Conservation (phyloP, 1,140 invertebrate species). For the Colletes gigas region DNA sequence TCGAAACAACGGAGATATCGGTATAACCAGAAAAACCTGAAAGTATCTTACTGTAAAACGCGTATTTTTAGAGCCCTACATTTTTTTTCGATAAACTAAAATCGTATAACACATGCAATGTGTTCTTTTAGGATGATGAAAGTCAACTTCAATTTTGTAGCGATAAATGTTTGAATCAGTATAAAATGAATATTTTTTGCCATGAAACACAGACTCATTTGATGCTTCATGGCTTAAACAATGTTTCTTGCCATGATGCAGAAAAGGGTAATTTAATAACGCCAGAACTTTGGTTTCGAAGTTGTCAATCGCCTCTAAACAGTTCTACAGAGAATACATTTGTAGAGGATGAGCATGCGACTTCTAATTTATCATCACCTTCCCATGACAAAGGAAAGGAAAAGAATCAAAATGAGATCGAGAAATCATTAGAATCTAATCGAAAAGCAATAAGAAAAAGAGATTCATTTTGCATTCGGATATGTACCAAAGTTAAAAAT, state of each 20-base stretch:
- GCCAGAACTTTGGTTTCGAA: slow-evolving; percentile 92
- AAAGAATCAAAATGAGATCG: slow-evolving; percentile 70
- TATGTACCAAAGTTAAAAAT: slow-evolving; percentile 49
- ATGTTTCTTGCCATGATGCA: slow-evolving; percentile 75
- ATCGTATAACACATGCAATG: neutral
- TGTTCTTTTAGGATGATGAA: slow-evolving; percentile 85
- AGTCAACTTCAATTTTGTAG: slow-evolving; percentile 91
- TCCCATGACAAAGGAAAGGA: slow-evolving; percentile 63
- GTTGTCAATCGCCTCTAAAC: slow-evolving; percentile 86
- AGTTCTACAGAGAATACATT: slow-evolving; percentile 80
- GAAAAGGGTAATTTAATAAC: slow-evolving; percentile 85
- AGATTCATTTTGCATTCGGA: slow-evolving; percentile 67
- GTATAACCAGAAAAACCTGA: too few species aligned
- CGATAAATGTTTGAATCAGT: slow-evolving; percentile 96
- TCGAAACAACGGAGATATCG: too few species aligned
- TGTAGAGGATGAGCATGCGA: neutral
- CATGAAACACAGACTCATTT: slow-evolving; percentile 94
- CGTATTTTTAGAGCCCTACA: too few species aligned
- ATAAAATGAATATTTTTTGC: slow-evolving; percentile 98
- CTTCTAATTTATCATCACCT: slow-evolving; percentile 57
- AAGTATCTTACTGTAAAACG: too few species aligned
- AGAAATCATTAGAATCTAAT: slow-evolving; percentile 74
- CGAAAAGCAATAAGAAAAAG: slow-evolving; percentile 63
- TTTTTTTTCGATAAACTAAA: too few species aligned
- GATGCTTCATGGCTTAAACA: slow-evolving; percentile 85